Evolutionary conservation across 2,797 vertebrate genomes (phyloP).

Genomic region (Gymnocypris eckloni): DNA sequence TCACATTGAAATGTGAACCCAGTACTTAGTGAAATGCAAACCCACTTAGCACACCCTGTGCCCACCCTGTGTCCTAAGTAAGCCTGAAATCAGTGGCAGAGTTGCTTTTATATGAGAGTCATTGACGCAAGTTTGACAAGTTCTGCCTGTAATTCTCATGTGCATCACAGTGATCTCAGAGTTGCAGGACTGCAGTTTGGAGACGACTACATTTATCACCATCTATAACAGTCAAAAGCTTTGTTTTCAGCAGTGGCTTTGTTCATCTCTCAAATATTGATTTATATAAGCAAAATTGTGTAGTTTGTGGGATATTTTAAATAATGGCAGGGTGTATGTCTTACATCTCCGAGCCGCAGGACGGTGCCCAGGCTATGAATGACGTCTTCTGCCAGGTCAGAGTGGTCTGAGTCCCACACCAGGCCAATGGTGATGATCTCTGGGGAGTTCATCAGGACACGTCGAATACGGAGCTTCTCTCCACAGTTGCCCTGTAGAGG

Average conservation of each 20-base stretch:
- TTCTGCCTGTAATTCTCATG: background rate
- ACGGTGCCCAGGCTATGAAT: slow-evolving; percentile 96
- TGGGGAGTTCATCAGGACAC: slow-evolving; percentile 94
- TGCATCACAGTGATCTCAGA: slow-evolving; percentile 15
- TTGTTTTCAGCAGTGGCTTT: background rate
- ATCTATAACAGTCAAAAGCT: background rate
- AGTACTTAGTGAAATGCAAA: background rate
- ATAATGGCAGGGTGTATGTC: slow-evolving; percentile 37
- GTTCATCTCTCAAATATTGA: background rate
- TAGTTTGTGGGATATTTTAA: background rate
- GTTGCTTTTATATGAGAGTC: background rate
- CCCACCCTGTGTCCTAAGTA: background rate
- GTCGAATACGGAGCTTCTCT: slow-evolving; percentile 90
- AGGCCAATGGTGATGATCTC: slow-evolving; percentile 97
- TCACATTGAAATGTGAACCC: background rate
- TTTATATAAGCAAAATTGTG: background rate
- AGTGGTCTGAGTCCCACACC: slow-evolving; percentile 97
- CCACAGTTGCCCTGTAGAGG: slow-evolving; percentile 89
- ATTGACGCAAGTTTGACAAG: slow-evolving; percentile 18
- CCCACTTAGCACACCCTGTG: background rate
- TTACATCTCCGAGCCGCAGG: slow-evolving; percentile 91
- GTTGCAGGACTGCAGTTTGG: background rate
- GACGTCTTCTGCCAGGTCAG: slow-evolving; percentile 94
- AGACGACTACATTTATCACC: slow-evolving; percentile 8
- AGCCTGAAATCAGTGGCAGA: background rate